Evolutionary conservation across 2,888 invertebrate genomes (phyloP), one percentile per base, ranked within the genome.

Genomic region (Ptychoptera contaminata): DNA sequence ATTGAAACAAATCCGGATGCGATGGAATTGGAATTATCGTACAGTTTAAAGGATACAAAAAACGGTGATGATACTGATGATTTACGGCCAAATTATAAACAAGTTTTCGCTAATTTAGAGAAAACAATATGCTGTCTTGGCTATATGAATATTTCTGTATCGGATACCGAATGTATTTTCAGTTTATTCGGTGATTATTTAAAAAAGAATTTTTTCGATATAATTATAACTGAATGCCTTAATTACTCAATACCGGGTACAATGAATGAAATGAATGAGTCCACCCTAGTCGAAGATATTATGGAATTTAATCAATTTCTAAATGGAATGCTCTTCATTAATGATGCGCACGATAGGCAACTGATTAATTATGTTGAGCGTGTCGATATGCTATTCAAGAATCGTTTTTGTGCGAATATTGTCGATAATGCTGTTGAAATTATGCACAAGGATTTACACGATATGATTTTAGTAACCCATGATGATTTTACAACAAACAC

Each of bases 391-490:
- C 65, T 84, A 31, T 88, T 84, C 62, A 78, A 83, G 31, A 76
- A 81, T 55, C 83, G 82, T 55, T 78, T 82, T 43, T 81, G 82
- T 51, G 74, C 78, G 54, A 73, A 78, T 51, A 77, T 84, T 49
- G 61, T 84, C 45, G 73, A 74, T 45, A 70, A 68, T 42, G 85
- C 88, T 0, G 69, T 79, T 34, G 67, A 63, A 47, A 76, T 90
- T 39, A 85, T 90, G 77, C 73, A 77, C 44, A 81, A 82, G 56
- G 86, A 90, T 62, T 70, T 91, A 43, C 85, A 88, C 60, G 74
- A 78, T 50, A 78, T 80, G 53, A 72, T 76, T 58, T 64, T 70
- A 9, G 68, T 75, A 49, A 71, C 73, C 1, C 68, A 71, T 2
- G 69, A 70, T 16, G 60, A 58, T 5, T 23, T 23, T 23, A 23